Conservation (phyloP, 1,140 invertebrate genomes). For the Zaprionus ghesquierei region DNA sequence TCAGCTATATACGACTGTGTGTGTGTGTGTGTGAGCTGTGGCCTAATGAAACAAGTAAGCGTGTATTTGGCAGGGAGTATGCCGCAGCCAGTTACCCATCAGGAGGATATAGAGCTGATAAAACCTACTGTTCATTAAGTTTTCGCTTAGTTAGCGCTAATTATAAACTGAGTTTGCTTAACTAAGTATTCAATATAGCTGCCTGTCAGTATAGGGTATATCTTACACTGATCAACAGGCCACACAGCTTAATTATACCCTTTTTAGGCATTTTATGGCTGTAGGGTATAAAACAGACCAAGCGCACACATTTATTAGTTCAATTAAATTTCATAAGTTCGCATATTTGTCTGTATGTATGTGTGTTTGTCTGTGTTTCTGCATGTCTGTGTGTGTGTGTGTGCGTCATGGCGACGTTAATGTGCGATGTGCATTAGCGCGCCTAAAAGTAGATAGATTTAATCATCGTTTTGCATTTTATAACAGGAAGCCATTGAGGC, state of each 20-base stretch:
- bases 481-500: conserved; percentile 1
- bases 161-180: background rate
- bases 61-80: background rate
- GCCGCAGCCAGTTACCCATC: conserved; percentile 6
- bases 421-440: conserved; percentile 40
- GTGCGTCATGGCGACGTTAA: conserved; percentile 61
- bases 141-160: background rate
- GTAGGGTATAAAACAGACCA: conserved; percentile 32
- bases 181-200: background rate
- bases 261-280: conserved; percentile 1
- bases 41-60: conserved; percentile 57
- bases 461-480: conserved; percentile 35
- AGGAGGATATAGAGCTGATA: background rate
- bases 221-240: background rate
- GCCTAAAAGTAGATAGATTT: conserved; percentile 44
- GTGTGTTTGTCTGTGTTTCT: conserved; percentile 8
- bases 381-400: conserved; percentile 41
- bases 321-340: conserved; percentile 75
- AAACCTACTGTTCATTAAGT: background rate
- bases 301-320: conserved; percentile 62
- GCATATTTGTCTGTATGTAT: conserved; percentile 25
- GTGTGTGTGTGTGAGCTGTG: conserved; percentile 30
- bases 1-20: conserved; percentile 42
- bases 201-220: background rate
- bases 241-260: conserved; percentile 8